Evolutionary conservation across 2,113 vertebrate species (phyloP).

Genomic region (Chunga burmeisteri): DNA sequence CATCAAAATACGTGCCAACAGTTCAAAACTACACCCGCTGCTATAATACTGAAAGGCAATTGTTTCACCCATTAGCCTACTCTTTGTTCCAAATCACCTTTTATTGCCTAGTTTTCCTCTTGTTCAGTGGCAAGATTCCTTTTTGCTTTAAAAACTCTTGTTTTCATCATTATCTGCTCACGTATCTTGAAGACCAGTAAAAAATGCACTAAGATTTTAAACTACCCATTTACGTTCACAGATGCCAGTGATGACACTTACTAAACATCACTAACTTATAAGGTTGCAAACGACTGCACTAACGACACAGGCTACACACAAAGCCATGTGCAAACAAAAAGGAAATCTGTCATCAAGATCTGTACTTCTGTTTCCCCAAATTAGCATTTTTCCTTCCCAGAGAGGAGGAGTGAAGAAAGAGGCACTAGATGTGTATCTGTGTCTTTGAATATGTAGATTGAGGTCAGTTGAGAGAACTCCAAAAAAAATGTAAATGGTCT

Average conservation of each 20-base stretch:
- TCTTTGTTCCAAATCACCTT: background rate
- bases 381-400: background rate
- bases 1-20: background rate
- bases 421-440: background rate
- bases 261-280: background rate
- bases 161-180: background rate
- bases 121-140: background rate
- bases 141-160: background rate
- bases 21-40: background rate
- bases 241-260: background rate
- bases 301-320: background rate
- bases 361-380: background rate
- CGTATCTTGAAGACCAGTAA: background rate
- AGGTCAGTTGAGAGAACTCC: background rate
- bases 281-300: background rate
- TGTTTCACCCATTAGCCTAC: background rate
- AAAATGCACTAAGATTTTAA: background rate
- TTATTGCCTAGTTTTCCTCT: background rate
- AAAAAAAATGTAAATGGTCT: background rate
- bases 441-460: background rate
- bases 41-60: background rate
- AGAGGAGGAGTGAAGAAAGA: background rate
- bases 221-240: background rate
- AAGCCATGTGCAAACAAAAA: background rate
- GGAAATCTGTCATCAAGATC: background rate